Evolutionary conservation across 2,113 vertebrate genomes (phyloP).

Genomic region (Hippotragus niger): DNA sequence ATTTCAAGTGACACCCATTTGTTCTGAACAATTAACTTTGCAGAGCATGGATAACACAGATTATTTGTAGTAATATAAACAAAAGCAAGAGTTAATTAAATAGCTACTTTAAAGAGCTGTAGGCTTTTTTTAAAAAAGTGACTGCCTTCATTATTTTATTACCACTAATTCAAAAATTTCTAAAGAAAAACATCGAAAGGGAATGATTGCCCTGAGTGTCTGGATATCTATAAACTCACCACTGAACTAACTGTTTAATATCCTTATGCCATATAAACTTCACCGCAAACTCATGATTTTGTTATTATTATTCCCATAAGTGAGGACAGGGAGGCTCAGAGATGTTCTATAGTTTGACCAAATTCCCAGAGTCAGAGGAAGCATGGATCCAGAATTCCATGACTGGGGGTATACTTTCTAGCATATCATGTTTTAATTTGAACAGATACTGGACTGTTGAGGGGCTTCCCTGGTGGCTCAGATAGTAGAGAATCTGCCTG

Average conservation of each 20-base stretch:
- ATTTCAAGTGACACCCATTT: conserved; percentile 21
- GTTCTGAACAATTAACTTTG: conserved; percentile 46
- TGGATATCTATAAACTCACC: not conserved
- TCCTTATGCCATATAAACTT: not conserved
- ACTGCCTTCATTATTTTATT: conserved; percentile 7
- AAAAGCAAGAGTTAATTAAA: conserved; percentile 61
- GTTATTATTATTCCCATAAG: not conserved
- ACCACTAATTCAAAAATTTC: conserved; percentile 27
- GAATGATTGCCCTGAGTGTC: not conserved
- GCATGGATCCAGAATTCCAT: not conserved
- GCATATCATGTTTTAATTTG: not conserved
- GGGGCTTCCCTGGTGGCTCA: not conserved
- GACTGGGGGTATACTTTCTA: not conserved
- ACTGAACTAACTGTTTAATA: not conserved
- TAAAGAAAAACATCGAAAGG: not conserved
- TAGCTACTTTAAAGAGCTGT: conserved; percentile 53
- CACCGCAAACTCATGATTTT: not conserved
- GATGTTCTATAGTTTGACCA: not conserved
- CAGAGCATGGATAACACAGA: not conserved
- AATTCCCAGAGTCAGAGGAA: not conserved
- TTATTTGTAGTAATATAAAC: conserved; percentile 47
- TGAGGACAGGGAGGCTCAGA: not conserved
- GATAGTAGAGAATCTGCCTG: not conserved
- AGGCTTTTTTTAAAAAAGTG: not conserved
- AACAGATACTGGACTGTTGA: not conserved